Evolutionary conservation across 2,888 invertebrate genomes (phyloP), one percentile per base, ranked within the genome.

Genomic region (Epicampocera succincta): DNA sequence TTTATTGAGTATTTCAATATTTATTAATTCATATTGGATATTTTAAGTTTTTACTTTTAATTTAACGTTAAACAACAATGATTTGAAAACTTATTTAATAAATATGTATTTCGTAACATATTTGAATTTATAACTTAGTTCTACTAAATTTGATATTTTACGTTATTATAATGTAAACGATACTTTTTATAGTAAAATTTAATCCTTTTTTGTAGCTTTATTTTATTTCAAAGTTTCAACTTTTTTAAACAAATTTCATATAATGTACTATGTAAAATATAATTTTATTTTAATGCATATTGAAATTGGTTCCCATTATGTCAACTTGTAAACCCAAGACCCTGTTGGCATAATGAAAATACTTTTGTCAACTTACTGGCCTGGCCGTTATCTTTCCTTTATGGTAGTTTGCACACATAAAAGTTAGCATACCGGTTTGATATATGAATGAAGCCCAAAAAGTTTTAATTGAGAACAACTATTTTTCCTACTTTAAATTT

Each of bases 391-490:
- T n/a, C n/a, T n/a, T n/a, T n/a, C n/a, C n/a, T n/a, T n/a, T n/a
- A n/a, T n/a, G n/a, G n/a, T n/a, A n/a, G n/a, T n/a, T 5, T 3
- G 5, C 25, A 25, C 2, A 25, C 25, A 25, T n/a, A 25, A 25
- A 25, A 25, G 2, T 25, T 25, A 25, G 25, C 25, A 25, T 25
- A 25, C 2, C 3, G 25, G 25, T 25, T 25, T 25, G 2, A 25
- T 3, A 25, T 25, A 25, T 25, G 25, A 2, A 25, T 25, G 5
- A 5, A 25, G 5, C 25, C 25, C 25, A 25, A 68, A 73, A 69
- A 80, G 71, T 75, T 76, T 80, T 72, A 80, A 72, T 72, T 60
- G 38, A 19, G 60, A 77, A 29, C 11, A 52, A 52, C 13, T 66
- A 61, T 63, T 76, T 69, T 56, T 42, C 46, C 60, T 42, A 54